A percentile compares a stretch with the other conserved stretches of the same genome.
Evolutionary conservation across 2,888 invertebrate genomes (phyloP).

Genomic region (Augochlorella aurata): DNA sequence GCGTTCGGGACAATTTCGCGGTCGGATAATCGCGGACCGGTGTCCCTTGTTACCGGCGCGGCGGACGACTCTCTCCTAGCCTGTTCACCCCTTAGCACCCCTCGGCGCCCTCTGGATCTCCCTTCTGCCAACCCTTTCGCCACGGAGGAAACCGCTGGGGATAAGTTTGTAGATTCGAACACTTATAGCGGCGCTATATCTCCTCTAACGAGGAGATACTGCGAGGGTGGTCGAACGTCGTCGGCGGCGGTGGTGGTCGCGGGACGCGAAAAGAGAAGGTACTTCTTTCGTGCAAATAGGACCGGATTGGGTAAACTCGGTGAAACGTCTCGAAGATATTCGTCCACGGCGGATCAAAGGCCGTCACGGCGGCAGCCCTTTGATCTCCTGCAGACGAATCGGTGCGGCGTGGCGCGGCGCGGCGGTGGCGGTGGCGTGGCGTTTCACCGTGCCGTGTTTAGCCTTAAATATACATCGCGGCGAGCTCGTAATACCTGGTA

Average conservation of each 20-base stretch:
- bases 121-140: constrained; percentile 1
- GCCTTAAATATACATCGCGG: neutral
- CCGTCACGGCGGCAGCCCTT: neutral
- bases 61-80: constrained; percentile 12
- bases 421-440: neutral
- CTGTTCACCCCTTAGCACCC: neutral
- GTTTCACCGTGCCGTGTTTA: constrained; percentile 4
- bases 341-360: constrained; percentile 7
- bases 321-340: neutral
- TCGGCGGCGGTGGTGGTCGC: neutral
- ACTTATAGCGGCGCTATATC: constrained; percentile 20
- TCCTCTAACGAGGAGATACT: constrained; percentile 24
- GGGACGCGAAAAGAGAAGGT: neutral
- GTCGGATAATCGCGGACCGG: constrained; percentile 68
- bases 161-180: constrained; percentile 33
- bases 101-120: no score
- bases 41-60: constrained; percentile 51
- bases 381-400: neutral
- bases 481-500: neutral
- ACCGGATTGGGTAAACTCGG: neutral
- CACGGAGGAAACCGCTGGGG: constrained; percentile 19
- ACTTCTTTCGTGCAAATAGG: neutral
- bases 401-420: neutral
- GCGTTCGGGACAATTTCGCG: constrained; percentile 68
- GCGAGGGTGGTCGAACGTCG: neutral